phyloP scores from a whole-genome alignment of 2,888 invertebrate genomes.

The Leucophora obtusa region DNA sequence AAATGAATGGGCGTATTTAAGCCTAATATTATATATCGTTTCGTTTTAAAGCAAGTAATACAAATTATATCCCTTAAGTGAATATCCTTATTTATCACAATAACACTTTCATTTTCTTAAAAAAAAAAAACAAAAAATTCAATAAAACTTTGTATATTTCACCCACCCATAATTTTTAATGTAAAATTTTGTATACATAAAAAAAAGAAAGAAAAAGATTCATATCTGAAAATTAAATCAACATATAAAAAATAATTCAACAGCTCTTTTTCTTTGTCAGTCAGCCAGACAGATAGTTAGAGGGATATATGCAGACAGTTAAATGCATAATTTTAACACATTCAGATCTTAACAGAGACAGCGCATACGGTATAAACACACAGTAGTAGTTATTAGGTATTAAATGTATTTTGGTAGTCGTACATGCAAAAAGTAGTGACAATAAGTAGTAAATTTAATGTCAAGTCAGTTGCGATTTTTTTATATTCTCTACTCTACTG shows the following conservation, averaged over 20 bases:
- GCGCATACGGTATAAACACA: too few relatives aligned
- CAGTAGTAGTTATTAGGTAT: background rate
- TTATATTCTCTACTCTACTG: background rate
- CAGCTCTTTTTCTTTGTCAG: background rate
- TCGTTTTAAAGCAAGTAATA: too few relatives aligned
- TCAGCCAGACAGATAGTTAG: background rate
- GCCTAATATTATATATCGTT: too few relatives aligned
- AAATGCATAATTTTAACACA: conserved; percentile 43
- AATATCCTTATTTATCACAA: background rate
- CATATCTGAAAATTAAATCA: background rate
- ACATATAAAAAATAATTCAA: background rate
- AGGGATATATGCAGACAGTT: conserved; percentile 28
- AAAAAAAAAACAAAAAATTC: too few relatives aligned
- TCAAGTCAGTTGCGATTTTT: conserved; percentile 27
- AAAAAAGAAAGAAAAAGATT: background rate
- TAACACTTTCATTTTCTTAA: background rate
- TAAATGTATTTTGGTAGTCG: background rate
- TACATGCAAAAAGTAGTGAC: background rate
- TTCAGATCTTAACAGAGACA: conserved; percentile 29
- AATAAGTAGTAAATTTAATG: conserved; percentile 36
- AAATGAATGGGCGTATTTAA: too few relatives aligned
- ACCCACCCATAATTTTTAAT: background rate
- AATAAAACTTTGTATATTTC: background rate
- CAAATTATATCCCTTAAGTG: too few relatives aligned
- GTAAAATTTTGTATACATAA: background rate